A percentile compares a stretch with the other conserved stretches of the same genome.
Conservation (phyloP, 30 jellyfish, hydroid and myxozoan genomes). For the Morbakka virulenta region DNA sequence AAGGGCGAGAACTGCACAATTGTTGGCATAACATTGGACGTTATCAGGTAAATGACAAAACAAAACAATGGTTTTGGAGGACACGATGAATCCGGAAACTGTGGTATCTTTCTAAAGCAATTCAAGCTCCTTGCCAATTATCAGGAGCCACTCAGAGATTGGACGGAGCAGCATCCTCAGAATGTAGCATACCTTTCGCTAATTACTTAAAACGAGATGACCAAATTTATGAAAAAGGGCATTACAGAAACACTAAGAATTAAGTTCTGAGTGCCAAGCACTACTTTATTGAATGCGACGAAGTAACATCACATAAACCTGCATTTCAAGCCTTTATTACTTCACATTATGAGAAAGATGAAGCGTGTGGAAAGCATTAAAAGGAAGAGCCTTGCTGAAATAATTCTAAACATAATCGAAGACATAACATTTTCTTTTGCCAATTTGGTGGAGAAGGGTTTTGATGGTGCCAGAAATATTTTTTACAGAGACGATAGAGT, state of each 20-base stretch:
- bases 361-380: constrained; percentile 26
- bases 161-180: constrained; percentile 52
- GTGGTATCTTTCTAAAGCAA: constrained; percentile 41
- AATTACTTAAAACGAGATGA: constrained; percentile 39
- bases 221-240: constrained; percentile 7
- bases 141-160: constrained; percentile 26
- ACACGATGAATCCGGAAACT: constrained; percentile 34
- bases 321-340: constrained; percentile 20
- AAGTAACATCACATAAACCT: constrained; percentile 38
- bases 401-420: neutral
- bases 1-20: constrained; percentile 16
- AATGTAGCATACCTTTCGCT: constrained; percentile 23
- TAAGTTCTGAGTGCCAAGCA: constrained; percentile 22
- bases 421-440: constrained; percentile 1
- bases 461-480: constrained; percentile 1
- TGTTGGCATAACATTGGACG: constrained; percentile 15
- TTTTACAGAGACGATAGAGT: constrained; percentile 33
- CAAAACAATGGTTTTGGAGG: constrained; percentile 53
- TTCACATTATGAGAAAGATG: constrained; percentile 9
- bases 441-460: constrained; percentile 21
- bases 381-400: constrained; percentile 17
- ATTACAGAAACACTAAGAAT: constrained; percentile 4
- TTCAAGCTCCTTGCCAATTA: constrained; percentile 20
- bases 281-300: constrained; percentile 29
- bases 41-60: constrained; percentile 22